A percentile compares a stretch with the other conserved stretches of the same genome.
Evolutionary conservation across 2,888 invertebrate genomes (phyloP).

Genomic region (Sminthurinus aureus): DNA sequence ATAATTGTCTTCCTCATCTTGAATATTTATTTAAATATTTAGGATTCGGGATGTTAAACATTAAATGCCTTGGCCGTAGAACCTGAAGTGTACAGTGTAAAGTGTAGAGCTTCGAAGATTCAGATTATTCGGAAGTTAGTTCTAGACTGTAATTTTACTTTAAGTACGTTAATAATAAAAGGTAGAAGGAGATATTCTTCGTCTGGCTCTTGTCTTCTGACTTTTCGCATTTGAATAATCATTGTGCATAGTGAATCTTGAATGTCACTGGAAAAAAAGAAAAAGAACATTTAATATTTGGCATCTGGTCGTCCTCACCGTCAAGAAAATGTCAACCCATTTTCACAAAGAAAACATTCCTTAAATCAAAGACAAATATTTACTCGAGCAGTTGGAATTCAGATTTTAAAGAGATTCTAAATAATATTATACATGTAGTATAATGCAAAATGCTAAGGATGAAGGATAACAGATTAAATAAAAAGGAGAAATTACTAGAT

Average conservation of each 20-base stretch:
- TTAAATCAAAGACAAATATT: conserved; percentile 29
- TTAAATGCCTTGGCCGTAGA: no score
- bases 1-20: no score
- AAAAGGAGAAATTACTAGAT: neutral
- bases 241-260: neutral
- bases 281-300: no score
- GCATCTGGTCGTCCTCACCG: neutral
- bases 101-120: no score
- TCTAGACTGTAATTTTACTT: neutral
- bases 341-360: conserved; percentile 22
- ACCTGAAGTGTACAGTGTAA: no score
- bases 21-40: no score
- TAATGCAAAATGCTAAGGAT: no score
- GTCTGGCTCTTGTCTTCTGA: no score
- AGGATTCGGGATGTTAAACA: no score
- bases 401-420: neutral
- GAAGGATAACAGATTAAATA: no score
- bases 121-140: no score
- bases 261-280: conserved; percentile 15
- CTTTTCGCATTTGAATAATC: no score
- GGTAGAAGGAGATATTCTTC: neutral
- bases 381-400: neutral
- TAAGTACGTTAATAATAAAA: neutral
- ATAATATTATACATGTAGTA: neutral
- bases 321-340: conserved; percentile 23